Base-by-base conservation (phyloP, 2,797 vertebrate genomes). In the Margarornis squamiger region DNA sequence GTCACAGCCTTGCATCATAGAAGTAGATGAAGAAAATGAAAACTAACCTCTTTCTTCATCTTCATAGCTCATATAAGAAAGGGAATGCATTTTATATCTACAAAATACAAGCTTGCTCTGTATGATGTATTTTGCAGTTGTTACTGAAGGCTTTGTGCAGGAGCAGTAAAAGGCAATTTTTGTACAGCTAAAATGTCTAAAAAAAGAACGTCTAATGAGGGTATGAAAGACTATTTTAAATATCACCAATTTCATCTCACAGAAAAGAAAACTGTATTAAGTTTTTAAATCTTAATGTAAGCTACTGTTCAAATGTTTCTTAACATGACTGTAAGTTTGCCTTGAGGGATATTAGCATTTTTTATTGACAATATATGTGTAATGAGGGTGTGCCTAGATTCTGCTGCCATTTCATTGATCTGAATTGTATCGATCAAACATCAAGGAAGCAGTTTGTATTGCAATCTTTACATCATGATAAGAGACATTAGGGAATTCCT, bases 351-450 rank as follows among this genome's bases (percentile, higher is more conserved):
- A 81, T 93, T 81, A 67, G 34, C n/a, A 86, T 90, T 94, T 92
- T 79, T 61, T 85, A 30, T 73, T 85, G 87, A 77, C 55, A 51
- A 26, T 13, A 14, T 39, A 26, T 48, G 9, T 57, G 21, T 78
- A 88, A 92, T 45, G 67, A 85, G 66, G 52, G 30, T n/a, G 52
- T 70, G 19, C 82, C 67, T 73, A 58, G 88, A 90, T 89, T 38
- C 55, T 46, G 67, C 67, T 51, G 30, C 91, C 46, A n/a, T 92
- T 85, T 91, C 63, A 85, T 85, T 90, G 52, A 77, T 74, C 63
- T 92, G 63, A 88, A 78, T 10, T 81, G 29, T 70, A 92, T 39
- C 34, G 87, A 92, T 85, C 71, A 87, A 86, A 85, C 45, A 75
- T 79, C 38, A 89, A 61, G 74, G 77, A 73, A 82, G 38, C 54